phyloP scores from a whole-genome alignment of 2,797 vertebrate species.

The Paguma larvata region DNA sequence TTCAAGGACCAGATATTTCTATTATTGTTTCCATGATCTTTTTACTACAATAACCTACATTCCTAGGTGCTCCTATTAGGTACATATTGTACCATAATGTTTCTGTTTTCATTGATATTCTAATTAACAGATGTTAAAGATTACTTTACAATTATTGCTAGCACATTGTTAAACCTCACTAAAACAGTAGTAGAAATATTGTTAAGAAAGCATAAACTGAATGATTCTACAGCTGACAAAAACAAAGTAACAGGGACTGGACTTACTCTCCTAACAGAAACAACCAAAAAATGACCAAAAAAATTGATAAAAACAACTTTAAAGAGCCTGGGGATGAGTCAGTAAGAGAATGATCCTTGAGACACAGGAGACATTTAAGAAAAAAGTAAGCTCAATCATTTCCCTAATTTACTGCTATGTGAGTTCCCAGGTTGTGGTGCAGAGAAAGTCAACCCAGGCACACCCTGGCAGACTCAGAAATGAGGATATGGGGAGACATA shows the following conservation, averaged over 20 bases:
- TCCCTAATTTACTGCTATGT: neutral
- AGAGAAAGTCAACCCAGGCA: neutral
- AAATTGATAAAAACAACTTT: neutral
- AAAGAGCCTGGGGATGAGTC: neutral
- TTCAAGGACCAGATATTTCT: neutral
- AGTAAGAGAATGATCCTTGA: neutral
- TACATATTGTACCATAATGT: neutral
- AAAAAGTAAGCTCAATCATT: neutral
- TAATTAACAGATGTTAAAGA: conserved; percentile 10
- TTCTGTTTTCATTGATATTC: neutral
- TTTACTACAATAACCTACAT: neutral
- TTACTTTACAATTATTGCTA: neutral
- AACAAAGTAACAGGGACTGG: neutral
- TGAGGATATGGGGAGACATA: neutral
- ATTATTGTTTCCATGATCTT: neutral
- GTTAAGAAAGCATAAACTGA: neutral
- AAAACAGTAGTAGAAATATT: neutral
- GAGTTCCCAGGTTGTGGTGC: neutral
- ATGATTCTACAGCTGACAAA: neutral
- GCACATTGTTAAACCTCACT: neutral
- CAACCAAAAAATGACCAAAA: neutral
- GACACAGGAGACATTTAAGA: neutral
- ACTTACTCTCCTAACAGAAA: neutral
- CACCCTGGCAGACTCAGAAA: neutral
- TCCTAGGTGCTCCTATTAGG: neutral